A percentile compares a stretch with the other conserved stretches of the same genome.
Conservation (phyloP, 2,113 vertebrate genomes). For the Bufo gargarizans region DNA sequence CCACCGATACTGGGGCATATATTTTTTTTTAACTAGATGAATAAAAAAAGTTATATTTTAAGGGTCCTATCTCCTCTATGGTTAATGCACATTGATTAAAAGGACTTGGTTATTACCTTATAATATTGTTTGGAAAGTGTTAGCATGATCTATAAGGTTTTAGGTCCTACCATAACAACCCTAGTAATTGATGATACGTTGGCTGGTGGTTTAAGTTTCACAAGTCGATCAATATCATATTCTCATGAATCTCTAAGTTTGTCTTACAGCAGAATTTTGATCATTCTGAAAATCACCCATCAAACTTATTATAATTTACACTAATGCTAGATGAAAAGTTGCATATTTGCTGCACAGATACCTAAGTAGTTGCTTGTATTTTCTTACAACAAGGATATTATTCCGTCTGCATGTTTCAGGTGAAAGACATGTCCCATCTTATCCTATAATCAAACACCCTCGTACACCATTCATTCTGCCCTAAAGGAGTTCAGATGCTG, state of each 20-base stretch:
- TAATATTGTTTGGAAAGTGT: no score
- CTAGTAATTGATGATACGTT: no score
- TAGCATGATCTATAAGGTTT: not conserved
- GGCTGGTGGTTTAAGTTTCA: not conserved
- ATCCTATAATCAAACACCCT: constrained; percentile 50
- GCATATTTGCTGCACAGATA: not conserved
- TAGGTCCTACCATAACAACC: not conserved
- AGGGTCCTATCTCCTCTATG: no score
- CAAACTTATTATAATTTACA: not conserved
- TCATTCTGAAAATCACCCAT: constrained; percentile 8
- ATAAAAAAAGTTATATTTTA: no score
- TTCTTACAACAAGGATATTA: constrained; percentile 36
- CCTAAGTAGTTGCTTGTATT: constrained; percentile 28
- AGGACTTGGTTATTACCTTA: no score
- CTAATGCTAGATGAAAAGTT: not conserved
- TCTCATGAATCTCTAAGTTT: not conserved
- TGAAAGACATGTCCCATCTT: constrained; percentile 46
- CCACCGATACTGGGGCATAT: no score
- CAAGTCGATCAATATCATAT: not conserved
- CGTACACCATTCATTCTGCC: constrained; percentile 33
- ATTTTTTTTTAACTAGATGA: no score
- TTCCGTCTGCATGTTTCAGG: constrained; percentile 25
- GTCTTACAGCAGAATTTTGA: not conserved
- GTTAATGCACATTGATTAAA: no score
- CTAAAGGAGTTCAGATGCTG: constrained; percentile 44